phyloP scores from a whole-genome alignment of 2,888 invertebrate species.

The Muschampia staudingeri region DNA sequence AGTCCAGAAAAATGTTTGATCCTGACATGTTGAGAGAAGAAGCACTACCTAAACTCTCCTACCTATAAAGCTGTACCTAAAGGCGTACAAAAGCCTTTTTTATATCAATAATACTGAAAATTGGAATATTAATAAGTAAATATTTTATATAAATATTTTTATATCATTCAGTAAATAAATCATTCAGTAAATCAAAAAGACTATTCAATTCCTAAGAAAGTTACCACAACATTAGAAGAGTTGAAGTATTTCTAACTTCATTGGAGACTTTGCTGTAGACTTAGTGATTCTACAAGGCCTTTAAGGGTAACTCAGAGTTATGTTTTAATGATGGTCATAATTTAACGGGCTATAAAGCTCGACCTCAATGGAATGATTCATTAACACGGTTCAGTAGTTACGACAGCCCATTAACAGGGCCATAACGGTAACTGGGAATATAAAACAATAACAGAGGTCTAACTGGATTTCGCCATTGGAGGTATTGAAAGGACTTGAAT shows the following conservation, averaged over 20 bases:
- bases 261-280: not conserved
- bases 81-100: too few species aligned
- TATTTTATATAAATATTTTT: too few species aligned
- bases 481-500: constrained; percentile 28
- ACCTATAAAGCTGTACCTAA: too few species aligned
- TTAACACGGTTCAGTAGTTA: constrained; percentile 72
- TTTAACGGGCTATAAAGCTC: constrained; percentile 72
- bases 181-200: too few species aligned
- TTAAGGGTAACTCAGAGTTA: constrained; percentile 65
- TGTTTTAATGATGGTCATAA: constrained; percentile 72
- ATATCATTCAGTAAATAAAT: too few species aligned
- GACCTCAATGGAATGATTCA: constrained; percentile 72
- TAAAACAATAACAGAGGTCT: constrained; percentile 43
- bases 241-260: not conserved
- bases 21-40: too few species aligned
- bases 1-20: too few species aligned
- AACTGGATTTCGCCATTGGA: constrained; percentile 37
- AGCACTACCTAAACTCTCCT: too few species aligned
- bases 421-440: constrained; percentile 61
- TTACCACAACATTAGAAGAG: not conserved
- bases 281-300: not conserved
- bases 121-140: too few species aligned
- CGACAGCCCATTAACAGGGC: constrained; percentile 71
- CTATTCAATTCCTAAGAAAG: not conserved
- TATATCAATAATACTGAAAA: too few species aligned